Base-by-base conservation (phyloP, 2,888 invertebrate species). In the Nineta flava region DNA sequence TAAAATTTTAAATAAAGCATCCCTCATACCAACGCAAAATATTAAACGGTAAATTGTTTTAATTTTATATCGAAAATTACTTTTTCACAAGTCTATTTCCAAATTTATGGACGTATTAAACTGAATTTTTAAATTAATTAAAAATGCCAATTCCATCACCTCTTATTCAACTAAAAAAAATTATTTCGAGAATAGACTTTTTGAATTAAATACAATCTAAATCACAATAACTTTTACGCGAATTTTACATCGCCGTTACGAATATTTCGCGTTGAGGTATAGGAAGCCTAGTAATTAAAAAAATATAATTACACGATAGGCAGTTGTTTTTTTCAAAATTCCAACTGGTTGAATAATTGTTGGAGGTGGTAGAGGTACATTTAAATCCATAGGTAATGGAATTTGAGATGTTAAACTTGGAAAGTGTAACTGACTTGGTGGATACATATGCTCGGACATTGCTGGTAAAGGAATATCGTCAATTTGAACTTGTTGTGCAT, bases 381-480 rank as follows among this genome's bases (percentile, higher is more conserved):
- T 56, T 21, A 63, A 63, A 2, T 64, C 58, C 2, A 56, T 65
- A 1, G 77, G 76, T 46, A 78, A 58, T 13, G 77, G 76, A 57
- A 77, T 75, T 62, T 76, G 75, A 3, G 77, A 73, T 46, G 77
- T 70, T 35, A 70, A 58, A 60, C 67, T 71, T 3, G 69, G 68
- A 31, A 72, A 56, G 53, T 70, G 71, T 15, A 72, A 71, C 46
- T 72, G 72, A 51, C 71, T 54, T 5, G 56, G 55, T 50, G 63
- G 59, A 51, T 72, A 72, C 41, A 58, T 53, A 38, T 56, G 55
- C 42, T 59, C 61, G 66, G 68, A 74, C 52, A 72, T 59, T 19
- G 77, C 72, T n/a, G 95, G 95, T 51, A 96, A 66, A 3, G 95
- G 95, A 65, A 96, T 96, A 67, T 95, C 94, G 66, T 95, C 94